Evolutionary conservation across 2,113 vertebrate species (phyloP).

Genomic region (Salminus brasiliensis): DNA sequence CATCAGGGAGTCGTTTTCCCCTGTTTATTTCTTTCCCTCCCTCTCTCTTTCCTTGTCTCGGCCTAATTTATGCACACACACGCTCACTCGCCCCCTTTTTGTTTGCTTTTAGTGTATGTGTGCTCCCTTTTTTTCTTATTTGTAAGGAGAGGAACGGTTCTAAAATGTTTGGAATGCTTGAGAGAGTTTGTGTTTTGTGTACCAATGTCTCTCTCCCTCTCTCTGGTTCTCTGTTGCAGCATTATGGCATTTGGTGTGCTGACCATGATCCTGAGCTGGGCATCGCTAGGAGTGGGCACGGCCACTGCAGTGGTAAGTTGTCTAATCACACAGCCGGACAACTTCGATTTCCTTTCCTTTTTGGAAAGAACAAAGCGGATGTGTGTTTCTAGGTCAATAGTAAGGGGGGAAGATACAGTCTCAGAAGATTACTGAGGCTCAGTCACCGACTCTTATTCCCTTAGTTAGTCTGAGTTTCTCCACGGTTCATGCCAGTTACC

Average conservation of each 20-base stretch:
- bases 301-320: slow-evolving; percentile 89
- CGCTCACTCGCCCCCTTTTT: neutral
- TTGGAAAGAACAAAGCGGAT: neutral
- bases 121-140: too few relatives aligned
- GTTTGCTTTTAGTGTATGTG: too few relatives aligned
- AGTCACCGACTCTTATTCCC: slow-evolving; percentile 42
- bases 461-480: slow-evolving; percentile 31
- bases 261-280: slow-evolving; percentile 89
- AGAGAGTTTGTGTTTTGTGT: neutral
- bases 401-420: neutral
- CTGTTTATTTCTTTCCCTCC: slow-evolving; percentile 36
- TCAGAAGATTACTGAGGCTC: slow-evolving; percentile 46
- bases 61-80: too few relatives aligned
- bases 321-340: neutral
- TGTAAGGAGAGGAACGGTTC: too few relatives aligned
- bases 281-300: slow-evolving; percentile 79
- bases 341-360: neutral
- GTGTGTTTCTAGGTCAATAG: slow-evolving; percentile 12
- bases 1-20: slow-evolving; percentile 52
- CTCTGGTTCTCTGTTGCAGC: slow-evolving; percentile 66
- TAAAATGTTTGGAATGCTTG: too few relatives aligned
- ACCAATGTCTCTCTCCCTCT: neutral
- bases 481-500: slow-evolving; percentile 51
- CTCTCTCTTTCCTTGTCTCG: neutral
- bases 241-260: slow-evolving; percentile 83